Conservation (phyloP, 2,888 invertebrate genomes). For the Galerucella pusilla region DNA sequence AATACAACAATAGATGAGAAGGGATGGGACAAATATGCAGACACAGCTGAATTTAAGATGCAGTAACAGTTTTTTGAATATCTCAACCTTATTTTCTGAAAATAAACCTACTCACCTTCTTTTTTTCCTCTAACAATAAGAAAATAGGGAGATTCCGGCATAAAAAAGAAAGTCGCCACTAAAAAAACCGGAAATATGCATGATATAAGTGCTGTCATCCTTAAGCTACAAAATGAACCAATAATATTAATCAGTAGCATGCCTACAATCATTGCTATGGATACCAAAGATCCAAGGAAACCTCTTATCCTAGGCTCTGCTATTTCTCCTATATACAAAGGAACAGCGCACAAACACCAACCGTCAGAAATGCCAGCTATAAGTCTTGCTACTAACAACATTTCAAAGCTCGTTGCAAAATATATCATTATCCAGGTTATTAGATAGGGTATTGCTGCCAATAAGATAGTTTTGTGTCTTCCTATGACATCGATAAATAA, state of each 20-base stretch:
- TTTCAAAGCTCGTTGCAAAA: slow-evolving; percentile 67
- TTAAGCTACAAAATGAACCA: slow-evolving; percentile 67
- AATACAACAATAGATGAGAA: no score
- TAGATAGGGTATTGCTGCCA: slow-evolving; percentile 70
- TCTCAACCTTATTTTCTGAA: background rate
- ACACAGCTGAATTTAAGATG: no score
- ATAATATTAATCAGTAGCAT: slow-evolving; percentile 68
- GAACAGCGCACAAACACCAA: slow-evolving; percentile 64
- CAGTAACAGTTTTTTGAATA: no score
- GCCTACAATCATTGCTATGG: slow-evolving; percentile 67
- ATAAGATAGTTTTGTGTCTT: slow-evolving; percentile 72
- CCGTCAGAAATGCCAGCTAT: slow-evolving; percentile 72
- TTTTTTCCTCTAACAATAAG: slow-evolving; percentile 63
- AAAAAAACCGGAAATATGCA: slow-evolving; percentile 65
- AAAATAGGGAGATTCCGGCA: slow-evolving; percentile 73
- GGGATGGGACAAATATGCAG: no score
- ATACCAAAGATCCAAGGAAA: slow-evolving; percentile 69
- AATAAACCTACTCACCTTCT: slow-evolving; percentile 51
- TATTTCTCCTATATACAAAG: slow-evolving; percentile 73
- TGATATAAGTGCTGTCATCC: slow-evolving; percentile 66
- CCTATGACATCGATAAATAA: slow-evolving; percentile 74
- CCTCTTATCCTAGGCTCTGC: slow-evolving; percentile 71
- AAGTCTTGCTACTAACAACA: slow-evolving; percentile 64
- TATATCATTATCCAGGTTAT: slow-evolving; percentile 74
- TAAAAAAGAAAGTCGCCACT: slow-evolving; percentile 65